Evolutionary conservation across 1,140 invertebrate species (phyloP).

Genomic region (Diachasma alloeum): DNA sequence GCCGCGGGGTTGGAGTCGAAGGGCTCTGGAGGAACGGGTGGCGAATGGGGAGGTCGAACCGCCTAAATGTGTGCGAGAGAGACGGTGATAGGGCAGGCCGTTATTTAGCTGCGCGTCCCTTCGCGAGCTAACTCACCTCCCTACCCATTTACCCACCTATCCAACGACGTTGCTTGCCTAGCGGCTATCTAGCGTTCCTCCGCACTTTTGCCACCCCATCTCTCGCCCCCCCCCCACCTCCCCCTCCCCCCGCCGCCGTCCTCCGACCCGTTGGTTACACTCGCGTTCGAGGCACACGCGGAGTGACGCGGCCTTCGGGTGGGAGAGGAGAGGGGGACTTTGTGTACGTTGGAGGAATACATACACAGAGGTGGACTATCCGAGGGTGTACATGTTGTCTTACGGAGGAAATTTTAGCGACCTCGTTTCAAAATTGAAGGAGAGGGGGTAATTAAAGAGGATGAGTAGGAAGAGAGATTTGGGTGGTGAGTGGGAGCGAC

Average conservation of each 20-base stretch:
- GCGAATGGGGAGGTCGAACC: background rate
- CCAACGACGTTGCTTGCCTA: background rate
- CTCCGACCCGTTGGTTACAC: background rate
- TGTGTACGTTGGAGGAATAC: background rate
- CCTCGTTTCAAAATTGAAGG: background rate
- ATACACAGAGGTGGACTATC: background rate
- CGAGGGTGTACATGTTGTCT: background rate
- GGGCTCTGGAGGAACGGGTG: conserved; percentile 18
- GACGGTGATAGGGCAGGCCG: background rate
- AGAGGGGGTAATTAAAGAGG: background rate
- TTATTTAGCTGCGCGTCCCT: conserved; percentile 3
- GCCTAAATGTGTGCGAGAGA: background rate
- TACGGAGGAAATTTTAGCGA: background rate
- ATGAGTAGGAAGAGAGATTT: background rate
- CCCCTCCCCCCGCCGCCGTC: background rate
- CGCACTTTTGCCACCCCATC: background rate
- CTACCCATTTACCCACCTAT: background rate
- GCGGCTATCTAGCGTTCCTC: background rate
- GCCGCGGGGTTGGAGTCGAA: conserved; percentile 37
- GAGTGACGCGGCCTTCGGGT: background rate
- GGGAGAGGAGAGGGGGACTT: background rate
- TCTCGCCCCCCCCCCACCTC: background rate
- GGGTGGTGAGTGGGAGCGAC: background rate
- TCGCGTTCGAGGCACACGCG: background rate
- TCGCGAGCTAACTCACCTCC: conserved; percentile 8